Base-by-base conservation (phyloP, 2,888 invertebrate species). In the Microdon myrmicae region DNA sequence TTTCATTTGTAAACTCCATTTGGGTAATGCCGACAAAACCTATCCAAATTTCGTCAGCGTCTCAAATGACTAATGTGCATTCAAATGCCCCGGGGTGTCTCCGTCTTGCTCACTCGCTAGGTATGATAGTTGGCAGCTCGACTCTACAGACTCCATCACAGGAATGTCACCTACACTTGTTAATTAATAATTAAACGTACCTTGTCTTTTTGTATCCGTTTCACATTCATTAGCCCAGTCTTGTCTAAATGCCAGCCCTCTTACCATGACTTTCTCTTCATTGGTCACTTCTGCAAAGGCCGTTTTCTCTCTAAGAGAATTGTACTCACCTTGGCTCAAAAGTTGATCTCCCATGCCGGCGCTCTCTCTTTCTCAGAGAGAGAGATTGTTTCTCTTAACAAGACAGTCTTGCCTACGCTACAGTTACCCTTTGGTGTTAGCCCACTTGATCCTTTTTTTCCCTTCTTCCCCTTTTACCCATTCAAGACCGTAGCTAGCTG, bases 141-240 rank as follows among this genome's bases (percentile, higher is more conserved):
- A n/a, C n/a, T n/a, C n/a, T n/a, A 54, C 64, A 64, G 59, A 66
- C 59, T 53, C 53, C 59, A 44, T 66, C 53, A 59, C 41, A 59
- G 48, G 59, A 66, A 66, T 66, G 66, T 66, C 66, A 66, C 66
- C 66, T 59, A 66, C 59, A 66, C 66, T 66, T 66, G 66, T 66
- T 66, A 54, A 66, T 66, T 59, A 66, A 64, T 58, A 56, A 64
- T 56, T 51, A 58, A 51, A 58, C 47, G 58, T n/a, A 47, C 37
- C 45, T 20, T 51, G 16, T 32, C 22, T 29, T 45, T 37, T 45
- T 51, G 17, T 26, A 26, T n/a, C n/a, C n/a, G n/a, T n/a, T n/a
- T n/a, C n/a, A n/a, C n/a, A n/a, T 32, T 43, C 44, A 19, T 34
- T 38, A 22, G 31, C 10, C 2, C 8, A 19, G 7, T 4, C 9